These are phyloP conservation scores for Drosophila ogumai DNA, from an alignment of 1,140 invertebrate species.

Conservation along the genomic window DNA sequence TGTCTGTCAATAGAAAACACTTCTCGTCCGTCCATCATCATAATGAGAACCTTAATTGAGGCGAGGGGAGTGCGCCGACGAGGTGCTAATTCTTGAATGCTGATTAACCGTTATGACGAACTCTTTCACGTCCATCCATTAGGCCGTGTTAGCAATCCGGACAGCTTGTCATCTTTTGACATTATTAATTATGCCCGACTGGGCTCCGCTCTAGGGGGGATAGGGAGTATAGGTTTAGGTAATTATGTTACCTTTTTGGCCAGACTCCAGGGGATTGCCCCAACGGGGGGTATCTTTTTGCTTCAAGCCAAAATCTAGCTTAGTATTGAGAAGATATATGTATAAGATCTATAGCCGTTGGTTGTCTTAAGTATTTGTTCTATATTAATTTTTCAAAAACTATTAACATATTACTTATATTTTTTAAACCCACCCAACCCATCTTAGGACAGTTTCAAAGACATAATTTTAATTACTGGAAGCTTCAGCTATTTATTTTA, in stretches of 20 bases:
- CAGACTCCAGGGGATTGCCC: not conserved
- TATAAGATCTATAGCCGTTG: not conserved
- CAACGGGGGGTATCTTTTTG: not conserved
- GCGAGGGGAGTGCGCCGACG: constrained; percentile 22
- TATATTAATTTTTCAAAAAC: no score
- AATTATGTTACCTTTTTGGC: constrained; percentile 23
- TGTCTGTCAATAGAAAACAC: constrained; percentile 23
- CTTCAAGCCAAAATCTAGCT: not conserved
- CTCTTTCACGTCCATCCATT: constrained; percentile 35
- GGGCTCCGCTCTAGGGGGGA: not conserved
- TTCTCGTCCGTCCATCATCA: constrained; percentile 6
- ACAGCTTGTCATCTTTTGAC: constrained; percentile 38
- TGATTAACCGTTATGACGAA: constrained; percentile 67
- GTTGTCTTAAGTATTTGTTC: no score
- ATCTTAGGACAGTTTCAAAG: not conserved
- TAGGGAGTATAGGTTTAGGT: not conserved
- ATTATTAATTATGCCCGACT: constrained; percentile 48
- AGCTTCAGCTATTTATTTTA: not conserved
- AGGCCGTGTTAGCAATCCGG: constrained; percentile 28
- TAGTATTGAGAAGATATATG: not conserved
- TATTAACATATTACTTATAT: not conserved
- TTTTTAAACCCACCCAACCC: not conserved
- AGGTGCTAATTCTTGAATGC: constrained; percentile 60
- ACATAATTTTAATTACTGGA: not conserved
- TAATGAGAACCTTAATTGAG: constrained; percentile 59